phyloP scores from a whole-genome alignment of 2,113 vertebrate species.

The Rhagologus leucostigma region DNA sequence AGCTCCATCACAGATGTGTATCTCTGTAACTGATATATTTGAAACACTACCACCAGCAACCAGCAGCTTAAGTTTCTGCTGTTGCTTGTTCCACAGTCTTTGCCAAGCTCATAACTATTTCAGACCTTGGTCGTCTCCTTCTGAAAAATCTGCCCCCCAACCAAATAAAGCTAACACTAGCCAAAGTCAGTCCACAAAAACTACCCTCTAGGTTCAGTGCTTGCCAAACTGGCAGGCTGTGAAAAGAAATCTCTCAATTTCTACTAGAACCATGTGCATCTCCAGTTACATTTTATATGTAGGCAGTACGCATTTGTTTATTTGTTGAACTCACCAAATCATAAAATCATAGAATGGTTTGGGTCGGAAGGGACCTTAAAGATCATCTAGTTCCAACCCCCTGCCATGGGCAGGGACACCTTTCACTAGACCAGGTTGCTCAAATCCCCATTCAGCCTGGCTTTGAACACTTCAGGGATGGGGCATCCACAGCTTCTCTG shows the following conservation, averaged over 20 bases:
- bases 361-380: neutral
- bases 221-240: neutral
- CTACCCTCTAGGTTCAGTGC: neutral
- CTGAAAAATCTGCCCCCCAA: neutral
- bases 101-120: neutral
- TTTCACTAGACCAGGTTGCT: neutral
- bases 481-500: neutral
- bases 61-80: neutral
- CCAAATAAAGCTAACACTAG: neutral
- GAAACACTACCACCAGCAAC: neutral
- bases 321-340: neutral
- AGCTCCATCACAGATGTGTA: neutral
- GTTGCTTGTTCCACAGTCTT: neutral
- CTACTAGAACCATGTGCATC: neutral
- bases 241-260: neutral
- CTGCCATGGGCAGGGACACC: neutral
- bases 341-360: neutral
- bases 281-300: neutral
- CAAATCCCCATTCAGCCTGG: neutral
- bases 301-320: neutral
- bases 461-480: neutral
- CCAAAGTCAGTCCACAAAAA: neutral
- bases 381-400: neutral
- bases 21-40: neutral
- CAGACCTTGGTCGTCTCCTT: neutral